Evolutionary conservation across 2,113 vertebrate genomes (phyloP).

Genomic region (Phodopus roborovskii): DNA sequence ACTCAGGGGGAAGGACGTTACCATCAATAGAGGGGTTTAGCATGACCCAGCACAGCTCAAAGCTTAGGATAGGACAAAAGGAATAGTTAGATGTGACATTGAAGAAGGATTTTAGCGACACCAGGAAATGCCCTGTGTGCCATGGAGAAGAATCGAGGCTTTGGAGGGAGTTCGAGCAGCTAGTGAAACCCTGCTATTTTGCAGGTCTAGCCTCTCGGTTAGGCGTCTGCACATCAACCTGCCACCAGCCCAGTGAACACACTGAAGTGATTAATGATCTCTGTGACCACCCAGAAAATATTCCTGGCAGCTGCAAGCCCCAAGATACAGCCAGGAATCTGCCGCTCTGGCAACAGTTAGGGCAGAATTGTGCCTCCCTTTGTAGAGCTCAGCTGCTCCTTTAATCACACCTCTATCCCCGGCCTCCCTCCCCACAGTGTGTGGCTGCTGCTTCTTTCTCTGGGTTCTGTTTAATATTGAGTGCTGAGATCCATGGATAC

Average conservation of each 20-base stretch:
- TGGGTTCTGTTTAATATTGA: constrained; percentile 35
- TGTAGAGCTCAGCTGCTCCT: constrained; percentile 50
- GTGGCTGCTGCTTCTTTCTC: constrained; percentile 61
- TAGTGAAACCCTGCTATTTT: constrained; percentile 16
- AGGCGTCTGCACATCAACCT: constrained; percentile 56
- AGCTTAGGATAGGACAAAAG: background rate
- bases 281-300: constrained; percentile 80
- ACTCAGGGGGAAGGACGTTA: background rate
- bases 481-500: background rate
- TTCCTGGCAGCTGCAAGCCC: constrained; percentile 72
- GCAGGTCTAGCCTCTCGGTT: constrained; percentile 51
- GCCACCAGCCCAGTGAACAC: constrained; percentile 41
- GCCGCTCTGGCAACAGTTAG: constrained; percentile 68
- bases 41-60: background rate
- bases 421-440: constrained; percentile 42
- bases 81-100: background rate
- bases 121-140: constrained; percentile 37
- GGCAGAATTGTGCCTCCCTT: constrained; percentile 53
- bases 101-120: background rate
- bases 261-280: constrained; percentile 57
- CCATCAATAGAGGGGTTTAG: background rate
- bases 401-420: constrained; percentile 52
- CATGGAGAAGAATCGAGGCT: background rate
- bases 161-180: constrained; percentile 50
- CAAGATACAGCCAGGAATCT: constrained; percentile 73